phyloP scores from a whole-genome alignment of 2,113 vertebrate genomes.

The Nothocercus julius region DNA sequence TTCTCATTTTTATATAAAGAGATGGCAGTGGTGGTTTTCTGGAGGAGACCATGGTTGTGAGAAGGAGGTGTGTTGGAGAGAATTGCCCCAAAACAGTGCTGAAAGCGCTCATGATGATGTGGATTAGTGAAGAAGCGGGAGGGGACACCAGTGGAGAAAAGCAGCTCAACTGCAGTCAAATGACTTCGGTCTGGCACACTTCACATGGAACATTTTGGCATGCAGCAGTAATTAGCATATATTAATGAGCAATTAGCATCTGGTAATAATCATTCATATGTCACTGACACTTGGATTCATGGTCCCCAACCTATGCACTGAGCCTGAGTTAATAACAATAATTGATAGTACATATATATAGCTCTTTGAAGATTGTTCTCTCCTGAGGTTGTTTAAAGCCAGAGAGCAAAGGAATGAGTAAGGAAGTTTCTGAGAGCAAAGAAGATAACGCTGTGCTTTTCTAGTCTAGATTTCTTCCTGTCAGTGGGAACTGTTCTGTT shows the following conservation, averaged over 20 bases:
- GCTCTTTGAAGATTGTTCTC: not conserved
- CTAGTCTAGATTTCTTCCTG: not conserved
- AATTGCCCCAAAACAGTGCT: not conserved
- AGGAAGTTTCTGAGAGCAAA: not conserved
- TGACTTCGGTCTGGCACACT: not conserved
- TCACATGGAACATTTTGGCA: not conserved
- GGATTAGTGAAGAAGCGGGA: not conserved
- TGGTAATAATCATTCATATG: conserved; percentile 7
- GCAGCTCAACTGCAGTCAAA: not conserved
- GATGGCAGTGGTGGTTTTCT: not conserved
- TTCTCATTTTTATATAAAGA: not conserved
- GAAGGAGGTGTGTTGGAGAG: not conserved
- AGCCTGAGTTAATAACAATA: not conserved
- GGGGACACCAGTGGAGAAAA: not conserved
- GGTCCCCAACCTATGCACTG: not conserved
- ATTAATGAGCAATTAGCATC: conserved; percentile 53
- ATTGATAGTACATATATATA: not conserved
- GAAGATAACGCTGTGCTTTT: not conserved
- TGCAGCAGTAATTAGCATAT: conserved; percentile 48
- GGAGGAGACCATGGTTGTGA: fast-evolving
- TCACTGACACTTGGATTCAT: conserved; percentile 36
- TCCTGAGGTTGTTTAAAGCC: fast-evolving
- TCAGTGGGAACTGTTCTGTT: not conserved
- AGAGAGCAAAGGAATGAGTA: not conserved
- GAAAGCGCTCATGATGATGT: not conserved